Percentiles rank a stretch among this genome's conserved stretches.
Evolutionary conservation across 2,113 vertebrate species (phyloP).

Genomic region (Heterocephalus glaber): DNA sequence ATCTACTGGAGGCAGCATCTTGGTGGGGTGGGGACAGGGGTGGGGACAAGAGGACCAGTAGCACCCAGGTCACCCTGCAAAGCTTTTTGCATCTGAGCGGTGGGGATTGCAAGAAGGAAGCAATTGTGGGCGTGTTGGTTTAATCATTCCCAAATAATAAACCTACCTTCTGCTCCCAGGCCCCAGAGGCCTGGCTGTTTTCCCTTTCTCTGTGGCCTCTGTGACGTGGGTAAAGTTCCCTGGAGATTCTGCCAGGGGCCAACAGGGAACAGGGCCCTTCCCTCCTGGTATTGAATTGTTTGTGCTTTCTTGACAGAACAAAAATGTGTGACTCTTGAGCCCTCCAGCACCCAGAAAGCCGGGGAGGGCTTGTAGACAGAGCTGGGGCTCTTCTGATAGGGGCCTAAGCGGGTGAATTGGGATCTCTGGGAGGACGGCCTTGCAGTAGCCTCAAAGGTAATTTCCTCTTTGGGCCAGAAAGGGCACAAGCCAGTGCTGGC

Average conservation of each 20-base stretch:
- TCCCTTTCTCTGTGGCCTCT: conserved; percentile 20
- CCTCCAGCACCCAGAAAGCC: not conserved
- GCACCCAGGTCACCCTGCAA: not conserved
- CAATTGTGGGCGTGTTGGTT: conserved; percentile 22
- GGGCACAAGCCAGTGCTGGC: not conserved
- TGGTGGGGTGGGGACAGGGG: not conserved
- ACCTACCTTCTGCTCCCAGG: not conserved
- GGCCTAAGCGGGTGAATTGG: not conserved
- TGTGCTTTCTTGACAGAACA: conserved; percentile 73
- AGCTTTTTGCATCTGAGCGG: not conserved
- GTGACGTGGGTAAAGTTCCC: conserved; percentile 74
- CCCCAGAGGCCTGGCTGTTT: conserved; percentile 76
- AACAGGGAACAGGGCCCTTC: not conserved
- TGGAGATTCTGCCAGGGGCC: not conserved
- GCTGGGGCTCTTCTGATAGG: not conserved
- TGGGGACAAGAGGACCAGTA: not conserved
- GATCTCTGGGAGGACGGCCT: not conserved
- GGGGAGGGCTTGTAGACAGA: not conserved
- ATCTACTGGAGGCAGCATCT: not conserved
- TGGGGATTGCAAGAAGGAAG: not conserved
- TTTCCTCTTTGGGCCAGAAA: conserved; percentile 26
- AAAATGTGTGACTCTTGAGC: conserved; percentile 37
- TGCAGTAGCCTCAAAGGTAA: conserved; percentile 63
- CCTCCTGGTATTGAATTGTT: conserved; percentile 71
- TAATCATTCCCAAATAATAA: conserved; percentile 25